These are phyloP conservation scores for Rhynchophorus ferrugineus DNA, from an alignment of 1,140 invertebrate species.

Conservation along the genomic window DNA sequence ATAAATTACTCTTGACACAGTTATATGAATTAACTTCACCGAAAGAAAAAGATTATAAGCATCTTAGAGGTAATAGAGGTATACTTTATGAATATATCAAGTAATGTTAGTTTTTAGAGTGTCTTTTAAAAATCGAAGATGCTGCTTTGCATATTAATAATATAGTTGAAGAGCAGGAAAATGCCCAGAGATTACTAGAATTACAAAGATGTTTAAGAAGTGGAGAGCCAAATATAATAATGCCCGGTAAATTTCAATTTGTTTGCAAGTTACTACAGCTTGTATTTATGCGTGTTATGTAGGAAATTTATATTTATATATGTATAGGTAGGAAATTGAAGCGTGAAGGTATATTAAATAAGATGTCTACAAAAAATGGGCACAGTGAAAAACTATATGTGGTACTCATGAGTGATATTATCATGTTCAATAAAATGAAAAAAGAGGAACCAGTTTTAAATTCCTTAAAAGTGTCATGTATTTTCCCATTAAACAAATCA, in stretches of 20 bases:
- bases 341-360: constrained; percentile 61
- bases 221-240: constrained; percentile 55
- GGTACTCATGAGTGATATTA: constrained; percentile 50
- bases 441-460: constrained; percentile 36
- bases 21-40: constrained; percentile 54
- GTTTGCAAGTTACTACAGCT: neutral
- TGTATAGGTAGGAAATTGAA: constrained; percentile 57
- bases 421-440: constrained; percentile 54
- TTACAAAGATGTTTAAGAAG: constrained; percentile 56
- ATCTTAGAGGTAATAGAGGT: constrained; percentile 40
- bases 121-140: constrained; percentile 56
- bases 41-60: constrained; percentile 52
- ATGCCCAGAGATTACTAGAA: constrained; percentile 58
- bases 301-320: neutral
- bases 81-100: constrained; percentile 1
- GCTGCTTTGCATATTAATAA: constrained; percentile 64
- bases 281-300: neutral
- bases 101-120: constrained; percentile 43
- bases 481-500: constrained; percentile 56
- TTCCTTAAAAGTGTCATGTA: constrained; percentile 49
- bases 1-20: constrained; percentile 63
- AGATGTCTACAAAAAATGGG: constrained; percentile 49
- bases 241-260: constrained; percentile 46
- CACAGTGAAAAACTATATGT: constrained; percentile 44
- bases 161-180: constrained; percentile 63